A percentile compares a stretch with the other conserved stretches of the same genome.
phyloP scores from a whole-genome alignment of 2,113 vertebrate species.

The Daphoenositta chrysoptera region DNA sequence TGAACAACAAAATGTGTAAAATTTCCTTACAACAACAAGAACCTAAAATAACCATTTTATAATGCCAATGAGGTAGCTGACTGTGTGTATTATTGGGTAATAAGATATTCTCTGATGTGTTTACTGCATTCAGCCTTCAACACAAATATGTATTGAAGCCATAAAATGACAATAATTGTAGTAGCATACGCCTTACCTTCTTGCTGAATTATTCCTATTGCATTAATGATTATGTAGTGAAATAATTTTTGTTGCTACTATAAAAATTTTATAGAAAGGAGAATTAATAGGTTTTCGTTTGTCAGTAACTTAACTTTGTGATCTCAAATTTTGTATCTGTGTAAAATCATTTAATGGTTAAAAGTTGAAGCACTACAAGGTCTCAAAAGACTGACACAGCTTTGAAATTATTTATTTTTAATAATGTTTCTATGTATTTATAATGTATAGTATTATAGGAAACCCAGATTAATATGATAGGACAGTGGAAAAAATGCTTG shows the following conservation, averaged over 20 bases:
- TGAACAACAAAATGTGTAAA: slow-evolving; percentile 19
- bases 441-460: neutral
- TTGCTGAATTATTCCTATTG: slow-evolving; percentile 26
- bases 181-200: neutral
- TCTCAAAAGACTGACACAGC: neutral
- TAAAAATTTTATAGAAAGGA: neutral
- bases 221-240: neutral
- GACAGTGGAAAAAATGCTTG: neutral
- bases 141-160: slow-evolving; percentile 9
- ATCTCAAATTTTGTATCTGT: neutral
- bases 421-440: neutral
- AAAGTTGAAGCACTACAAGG: neutral
- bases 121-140: slow-evolving; percentile 32
- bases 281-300: neutral
- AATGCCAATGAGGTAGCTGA: slow-evolving; percentile 23
- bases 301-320: neutral
- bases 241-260: neutral
- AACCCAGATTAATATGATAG: neutral
- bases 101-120: slow-evolving; percentile 23
- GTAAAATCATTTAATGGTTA: neutral
- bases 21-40: slow-evolving; percentile 37
- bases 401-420: neutral
- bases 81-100: slow-evolving; percentile 4
- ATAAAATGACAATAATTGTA: slow-evolving; percentile 23
- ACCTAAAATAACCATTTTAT: slow-evolving; percentile 43